Evolutionary conservation across 2,797 vertebrate genomes (phyloP).

Genomic region (Cynopterus sphinx): DNA sequence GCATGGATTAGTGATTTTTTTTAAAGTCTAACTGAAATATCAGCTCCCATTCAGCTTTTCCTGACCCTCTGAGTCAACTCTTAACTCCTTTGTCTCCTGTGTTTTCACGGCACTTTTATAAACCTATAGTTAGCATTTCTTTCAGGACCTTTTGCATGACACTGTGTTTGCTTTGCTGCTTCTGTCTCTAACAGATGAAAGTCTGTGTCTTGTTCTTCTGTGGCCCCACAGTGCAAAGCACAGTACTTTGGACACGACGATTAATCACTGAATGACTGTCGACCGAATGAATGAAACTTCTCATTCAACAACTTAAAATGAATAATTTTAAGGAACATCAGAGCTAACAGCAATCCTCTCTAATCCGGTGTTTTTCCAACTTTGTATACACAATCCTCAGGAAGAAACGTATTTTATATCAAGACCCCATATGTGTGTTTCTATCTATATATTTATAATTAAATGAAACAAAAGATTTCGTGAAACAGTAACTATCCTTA

Average conservation of each 20-base stretch:
- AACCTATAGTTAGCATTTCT: not conserved
- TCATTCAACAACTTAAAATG: not conserved
- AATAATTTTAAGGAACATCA: not conserved
- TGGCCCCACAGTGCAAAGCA: not conserved
- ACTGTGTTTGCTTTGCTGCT: not conserved
- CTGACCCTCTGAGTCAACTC: not conserved
- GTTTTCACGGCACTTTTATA: not conserved
- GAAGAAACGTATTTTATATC: not conserved
- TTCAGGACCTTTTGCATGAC: not conserved
- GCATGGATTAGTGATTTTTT: not conserved
- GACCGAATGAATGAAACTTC: not conserved
- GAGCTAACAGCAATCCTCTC: not conserved
- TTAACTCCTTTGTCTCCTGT: not conserved
- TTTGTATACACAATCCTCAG: not conserved
- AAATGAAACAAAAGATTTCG: not conserved
- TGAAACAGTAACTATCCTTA: not conserved
- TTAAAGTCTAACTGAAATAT: not conserved
- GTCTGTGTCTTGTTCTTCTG: not conserved
- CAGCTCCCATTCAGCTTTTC: not conserved
- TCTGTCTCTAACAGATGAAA: not conserved
- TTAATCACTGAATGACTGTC: not conserved
- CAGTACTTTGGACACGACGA: not conserved
- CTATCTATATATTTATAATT: not conserved
- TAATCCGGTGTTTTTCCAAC: not conserved
- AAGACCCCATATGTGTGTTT: not conserved